Evolutionary conservation across 2,888 invertebrate genomes (phyloP).

Genomic region (Ecdyonurus torrentis): DNA sequence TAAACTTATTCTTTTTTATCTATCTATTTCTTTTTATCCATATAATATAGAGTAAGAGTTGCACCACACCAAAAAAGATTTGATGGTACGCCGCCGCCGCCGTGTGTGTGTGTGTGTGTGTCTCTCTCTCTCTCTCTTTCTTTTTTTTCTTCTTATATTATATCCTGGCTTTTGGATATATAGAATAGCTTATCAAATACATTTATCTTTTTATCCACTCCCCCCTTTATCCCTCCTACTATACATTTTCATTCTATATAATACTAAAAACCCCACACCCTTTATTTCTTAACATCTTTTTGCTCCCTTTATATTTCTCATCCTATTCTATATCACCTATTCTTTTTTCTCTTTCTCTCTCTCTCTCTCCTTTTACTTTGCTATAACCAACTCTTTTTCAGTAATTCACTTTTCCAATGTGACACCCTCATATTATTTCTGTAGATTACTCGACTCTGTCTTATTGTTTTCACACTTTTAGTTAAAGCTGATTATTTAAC

Average conservation of each 20-base stretch:
- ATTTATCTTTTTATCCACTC: constrained; percentile 9
- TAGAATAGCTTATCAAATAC: constrained; percentile 11
- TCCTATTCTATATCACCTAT: background rate
- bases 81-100: constrained; percentile 8
- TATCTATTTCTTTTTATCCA: background rate
- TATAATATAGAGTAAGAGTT: background rate
- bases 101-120: too few relatives aligned
- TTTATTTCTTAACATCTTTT: background rate
- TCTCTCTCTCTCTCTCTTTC: too few relatives aligned
- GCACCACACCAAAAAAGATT: constrained; percentile 6
- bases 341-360: background rate
- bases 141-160: too few relatives aligned
- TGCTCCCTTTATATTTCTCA: background rate
- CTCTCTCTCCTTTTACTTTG: background rate
- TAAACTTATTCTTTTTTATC: background rate
- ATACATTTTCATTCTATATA: too few relatives aligned
- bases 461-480: too few relatives aligned
- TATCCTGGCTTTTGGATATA: background rate
- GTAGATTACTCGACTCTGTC: too few relatives aligned
- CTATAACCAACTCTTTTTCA: too few relatives aligned
- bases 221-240: too few relatives aligned
- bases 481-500: too few relatives aligned
- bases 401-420: too few relatives aligned
- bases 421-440: too few relatives aligned
- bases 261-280: too few relatives aligned